Base-by-base conservation (phyloP, 1,140 invertebrate genomes). In the Pseudomyrmex concolor region DNA sequence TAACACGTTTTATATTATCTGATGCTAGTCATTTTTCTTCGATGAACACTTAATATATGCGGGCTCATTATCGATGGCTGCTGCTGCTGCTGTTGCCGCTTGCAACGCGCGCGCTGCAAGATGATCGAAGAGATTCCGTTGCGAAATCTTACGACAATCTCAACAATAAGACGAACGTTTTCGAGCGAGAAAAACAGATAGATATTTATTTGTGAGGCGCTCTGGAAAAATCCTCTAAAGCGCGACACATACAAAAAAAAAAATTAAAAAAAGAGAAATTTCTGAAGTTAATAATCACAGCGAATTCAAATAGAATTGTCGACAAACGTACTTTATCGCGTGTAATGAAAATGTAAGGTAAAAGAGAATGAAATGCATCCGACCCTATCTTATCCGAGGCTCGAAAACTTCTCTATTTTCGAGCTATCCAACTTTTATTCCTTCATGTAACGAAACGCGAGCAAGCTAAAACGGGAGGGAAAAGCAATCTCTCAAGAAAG, bases 1-100 rank as follows among this genome's bases (percentile, higher is more conserved):
- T 83, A 78, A 86, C 82, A 63, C 85, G 64, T 70, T 68, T 84
- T 70, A 72, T 66, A 80, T 66, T 84, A 86, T 86, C 85, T 84
- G 76, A 78, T 43, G 72, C 71, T 66, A 57, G 81, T 50, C 76
- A 72, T 71, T 70, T 51, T 87, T 74, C 77, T 83, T 86, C 85
- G 67, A 64, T 86, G 77, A 83, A 64, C 71, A 83, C 66, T 87
- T 87, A 77, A 87, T 76, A 68, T 70, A 84, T 83, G 84, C 63
- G 2, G 51, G 54, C 64, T 73, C 55, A 50, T 78, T 68, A 74
- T 82, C 54, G 66, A 80, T 80, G 66, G 54, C 15, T 59, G 66
- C 76, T 19, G 57, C 57, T 51, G 13, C 34, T 1, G 34, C 57
- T 51, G 13, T 5, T 1, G 34, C 34, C 34, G 34, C 59, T 78